Evolutionary conservation across 23 tunicate species (phyloP), one percentile per base, ranked within the genome.

Genomic region (Clavelina lepadiformis): DNA sequence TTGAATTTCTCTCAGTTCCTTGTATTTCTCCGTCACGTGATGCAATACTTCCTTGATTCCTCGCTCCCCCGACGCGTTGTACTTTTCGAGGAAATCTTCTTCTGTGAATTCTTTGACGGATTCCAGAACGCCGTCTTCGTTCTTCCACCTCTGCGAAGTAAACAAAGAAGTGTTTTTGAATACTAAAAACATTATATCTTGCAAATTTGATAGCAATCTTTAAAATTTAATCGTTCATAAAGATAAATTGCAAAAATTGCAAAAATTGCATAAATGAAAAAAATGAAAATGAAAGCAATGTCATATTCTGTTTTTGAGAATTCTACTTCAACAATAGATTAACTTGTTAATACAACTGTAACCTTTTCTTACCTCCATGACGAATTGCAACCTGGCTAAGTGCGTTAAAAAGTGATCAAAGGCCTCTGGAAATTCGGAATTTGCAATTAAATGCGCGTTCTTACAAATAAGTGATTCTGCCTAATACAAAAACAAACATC

Each of bases 381-480:
- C 65, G 60, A 86, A 86, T 46, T 78, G 64, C 45, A 86, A 56
- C 4, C 35, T 37, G 8, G 95, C 80, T 19, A 71, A 34, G 37
- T 78, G 81, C 24, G 57, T 49, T 26, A 86, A 28, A 37, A 86
- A 86, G 0, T 30, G 60, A 8, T 86, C 79, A 33, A 86, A 86
- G 24, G 71, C 86, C 57, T 50, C 76, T 8, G 95, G 95, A 41
- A 86, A 86, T 18, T 86, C 81, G 44, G 34, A 31, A 23, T 73
- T 67, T 3, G 79, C 80, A 11, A 86, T 66, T 57, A 86, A 72
- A 33, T 86, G 95, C 23, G 86, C 77, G 51, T 78, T 65, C 28
- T 79, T 72, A 38, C 65, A 50, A 3, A 86, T 44, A 51, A 86
- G 37, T 2, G 65, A 68, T 58, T 58, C 67, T 0, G 85, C 95